These are phyloP conservation scores for Drosophila insularis DNA, from an alignment of 1,140 invertebrate genomes.

Conservation along the genomic window DNA sequence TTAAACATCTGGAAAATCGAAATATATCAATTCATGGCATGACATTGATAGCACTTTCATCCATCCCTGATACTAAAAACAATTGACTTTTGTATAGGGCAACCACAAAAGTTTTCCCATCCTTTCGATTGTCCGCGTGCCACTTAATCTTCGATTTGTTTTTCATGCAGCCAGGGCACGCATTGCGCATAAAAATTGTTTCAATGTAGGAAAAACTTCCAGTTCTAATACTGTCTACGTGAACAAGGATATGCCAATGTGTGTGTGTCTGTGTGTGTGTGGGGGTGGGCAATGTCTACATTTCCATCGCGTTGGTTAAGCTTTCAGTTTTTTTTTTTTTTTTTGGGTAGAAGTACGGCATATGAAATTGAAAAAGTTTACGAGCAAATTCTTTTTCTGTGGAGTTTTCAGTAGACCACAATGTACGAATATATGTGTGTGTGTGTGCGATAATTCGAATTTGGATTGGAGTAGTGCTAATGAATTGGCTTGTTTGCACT, in stretches of 20 bases:
- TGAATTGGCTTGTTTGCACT: slow-evolving; percentile 68
- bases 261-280: not conserved
- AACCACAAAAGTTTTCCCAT: slow-evolving; percentile 9
- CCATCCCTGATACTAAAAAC: slow-evolving; percentile 45
- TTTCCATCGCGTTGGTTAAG: slow-evolving; percentile 50
- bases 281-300: slow-evolving; percentile 55
- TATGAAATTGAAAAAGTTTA: slow-evolving; percentile 76
- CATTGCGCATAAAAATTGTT: slow-evolving; percentile 73
- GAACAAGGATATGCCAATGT: not conserved
- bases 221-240: slow-evolving; percentile 32
- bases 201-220: slow-evolving; percentile 47
- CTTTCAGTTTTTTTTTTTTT: slow-evolving; percentile 26
- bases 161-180: slow-evolving; percentile 70
- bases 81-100: slow-evolving; percentile 59
- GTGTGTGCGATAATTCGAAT: slow-evolving; percentile 42
- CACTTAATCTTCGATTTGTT: slow-evolving; percentile 72
- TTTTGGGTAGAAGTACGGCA: slow-evolving; percentile 31
- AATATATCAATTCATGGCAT: slow-evolving; percentile 38
- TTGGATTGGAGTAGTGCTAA: slow-evolving; percentile 57
- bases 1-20: not conserved
- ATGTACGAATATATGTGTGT: not conserved
- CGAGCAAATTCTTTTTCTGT: slow-evolving; percentile 43
- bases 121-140: slow-evolving; percentile 28
- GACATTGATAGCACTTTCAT: slow-evolving; percentile 38
- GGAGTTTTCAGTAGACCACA: slow-evolving; percentile 23